A percentile compares a stretch with the other conserved stretches of the same genome.
Evolutionary conservation across 2,888 invertebrate species (phyloP).

Genomic region (Acanthosepion esculentum): DNA sequence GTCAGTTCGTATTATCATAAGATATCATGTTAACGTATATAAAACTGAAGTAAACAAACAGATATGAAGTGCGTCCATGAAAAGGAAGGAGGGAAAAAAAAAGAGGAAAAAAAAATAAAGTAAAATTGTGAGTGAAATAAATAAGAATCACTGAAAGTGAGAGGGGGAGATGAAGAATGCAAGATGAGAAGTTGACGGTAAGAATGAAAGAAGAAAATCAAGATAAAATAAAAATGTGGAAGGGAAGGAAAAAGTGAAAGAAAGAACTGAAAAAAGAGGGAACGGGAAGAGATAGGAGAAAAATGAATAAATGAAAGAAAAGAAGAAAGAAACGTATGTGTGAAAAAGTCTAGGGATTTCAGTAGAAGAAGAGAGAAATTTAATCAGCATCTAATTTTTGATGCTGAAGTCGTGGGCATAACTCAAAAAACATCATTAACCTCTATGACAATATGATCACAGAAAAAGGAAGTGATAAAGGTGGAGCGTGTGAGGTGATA

Average conservation of each 20-base stretch:
- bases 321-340: not conserved
- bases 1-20: not conserved
- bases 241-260: too few species aligned
- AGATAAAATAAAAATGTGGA: too few species aligned
- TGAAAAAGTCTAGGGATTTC: too few species aligned
- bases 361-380: not conserved
- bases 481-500: too few species aligned
- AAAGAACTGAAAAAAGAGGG: not conserved
- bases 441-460: too few species aligned
- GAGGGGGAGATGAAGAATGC: too few species aligned
- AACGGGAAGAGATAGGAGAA: not conserved
- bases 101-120: not conserved
- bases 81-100: not conserved
- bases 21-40: not conserved
- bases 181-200: not conserved
- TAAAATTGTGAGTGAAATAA: not conserved
- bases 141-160: accelerated
- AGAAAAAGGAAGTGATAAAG: too few species aligned
- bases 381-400: not conserved
- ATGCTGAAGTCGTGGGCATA: too few species aligned
- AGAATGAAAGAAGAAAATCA: not conserved
- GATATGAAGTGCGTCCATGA: not conserved
- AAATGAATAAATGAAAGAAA: not conserved
- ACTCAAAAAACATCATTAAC: too few species aligned
- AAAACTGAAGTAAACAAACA: not conserved